A percentile compares a stretch with the other conserved stretches of the same genome.
Conservation (phyloP, 2,888 invertebrate genomes). For the Drosophila maculinotata region DNA sequence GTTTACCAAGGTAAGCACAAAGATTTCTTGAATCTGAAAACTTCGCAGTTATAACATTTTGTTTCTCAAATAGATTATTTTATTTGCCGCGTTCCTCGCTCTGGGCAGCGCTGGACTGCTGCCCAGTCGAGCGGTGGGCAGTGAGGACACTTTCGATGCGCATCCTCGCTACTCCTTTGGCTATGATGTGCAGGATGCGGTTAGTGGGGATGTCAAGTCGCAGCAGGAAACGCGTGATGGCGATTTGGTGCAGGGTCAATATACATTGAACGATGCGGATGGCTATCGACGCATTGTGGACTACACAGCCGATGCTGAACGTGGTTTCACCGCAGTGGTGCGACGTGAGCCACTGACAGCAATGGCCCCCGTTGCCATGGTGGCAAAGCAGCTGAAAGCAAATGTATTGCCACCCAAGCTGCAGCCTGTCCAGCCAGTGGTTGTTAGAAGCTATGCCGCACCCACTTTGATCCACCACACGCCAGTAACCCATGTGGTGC, state of each 20-base stretch:
- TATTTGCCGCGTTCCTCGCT: conserved; percentile 64
- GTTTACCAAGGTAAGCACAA: conserved; percentile 73
- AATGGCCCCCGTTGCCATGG: conserved; percentile 40
- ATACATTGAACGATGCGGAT: conserved; percentile 86
- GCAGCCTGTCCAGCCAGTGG: conserved; percentile 54
- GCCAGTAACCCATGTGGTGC: conserved; percentile 65
- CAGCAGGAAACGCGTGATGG: conserved; percentile 86
- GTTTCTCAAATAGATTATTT: conserved; percentile 26
- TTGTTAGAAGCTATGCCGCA: conserved; percentile 60
- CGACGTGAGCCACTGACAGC: conserved; percentile 85
- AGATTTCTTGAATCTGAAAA: neutral
- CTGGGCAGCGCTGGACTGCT: conserved; percentile 72
- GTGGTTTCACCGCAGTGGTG: conserved; percentile 86
- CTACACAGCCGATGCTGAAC: conserved; percentile 86
- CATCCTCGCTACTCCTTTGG: conserved; percentile 85
- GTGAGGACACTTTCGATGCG: conserved; percentile 75
- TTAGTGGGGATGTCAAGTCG: conserved; percentile 86
- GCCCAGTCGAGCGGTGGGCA: conserved; percentile 51
- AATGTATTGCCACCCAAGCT: conserved; percentile 20
- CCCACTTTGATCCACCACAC: conserved; percentile 76
- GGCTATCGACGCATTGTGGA: conserved; percentile 86
- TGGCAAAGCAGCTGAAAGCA: conserved; percentile 24
- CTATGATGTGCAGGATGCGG: conserved; percentile 85
- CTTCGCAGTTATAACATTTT: neutral
- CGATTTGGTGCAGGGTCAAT: conserved; percentile 86